phyloP scores from a whole-genome alignment of 2,113 vertebrate genomes.

The Charadrius vociferus region DNA sequence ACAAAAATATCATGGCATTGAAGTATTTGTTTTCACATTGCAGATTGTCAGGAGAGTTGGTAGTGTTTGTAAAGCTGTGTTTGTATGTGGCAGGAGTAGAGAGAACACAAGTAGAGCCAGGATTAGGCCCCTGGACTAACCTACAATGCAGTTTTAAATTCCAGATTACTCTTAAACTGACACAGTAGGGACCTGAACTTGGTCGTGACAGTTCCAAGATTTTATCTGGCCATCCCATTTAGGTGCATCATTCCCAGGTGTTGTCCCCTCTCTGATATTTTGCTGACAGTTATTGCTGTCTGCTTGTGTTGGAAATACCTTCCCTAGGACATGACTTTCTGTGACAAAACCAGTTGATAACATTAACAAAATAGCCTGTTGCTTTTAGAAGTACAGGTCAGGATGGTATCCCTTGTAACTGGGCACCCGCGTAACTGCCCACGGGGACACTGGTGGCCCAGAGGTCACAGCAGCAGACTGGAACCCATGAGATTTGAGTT shows the following conservation, averaged over 20 bases:
- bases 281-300: neutral
- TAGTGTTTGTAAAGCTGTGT: neutral
- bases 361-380: neutral
- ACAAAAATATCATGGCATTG: neutral
- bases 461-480: neutral
- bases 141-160: neutral
- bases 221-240: neutral
- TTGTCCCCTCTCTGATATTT: neutral
- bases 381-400: neutral
- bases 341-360: neutral
- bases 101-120: neutral
- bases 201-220: neutral
- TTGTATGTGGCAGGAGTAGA: neutral
- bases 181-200: neutral
- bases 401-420: neutral
- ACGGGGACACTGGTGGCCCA: fast-evolving
- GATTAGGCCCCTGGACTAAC: neutral
- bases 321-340: neutral
- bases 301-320: neutral
- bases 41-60: neutral
- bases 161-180: neutral
- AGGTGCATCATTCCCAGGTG: neutral
- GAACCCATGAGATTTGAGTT: neutral
- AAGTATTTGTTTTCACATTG: neutral
- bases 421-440: neutral